phyloP scores from a whole-genome alignment of 2,888 invertebrate species.

The Habrosyne pyritoides region DNA sequence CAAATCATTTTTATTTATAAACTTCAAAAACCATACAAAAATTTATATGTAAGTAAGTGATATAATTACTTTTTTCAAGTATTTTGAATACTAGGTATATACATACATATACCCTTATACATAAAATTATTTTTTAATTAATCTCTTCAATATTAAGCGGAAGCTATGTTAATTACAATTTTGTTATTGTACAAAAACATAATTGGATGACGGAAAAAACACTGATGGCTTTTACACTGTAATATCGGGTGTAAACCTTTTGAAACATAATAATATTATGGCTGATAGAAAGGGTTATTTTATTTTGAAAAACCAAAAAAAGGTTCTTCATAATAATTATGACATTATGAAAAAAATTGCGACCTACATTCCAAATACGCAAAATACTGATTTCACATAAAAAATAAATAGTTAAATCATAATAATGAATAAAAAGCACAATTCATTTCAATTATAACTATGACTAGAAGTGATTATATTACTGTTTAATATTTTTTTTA shows the following conservation, averaged over 20 bases:
- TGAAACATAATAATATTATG: no score
- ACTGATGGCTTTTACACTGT: not conserved
- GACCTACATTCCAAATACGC: no score
- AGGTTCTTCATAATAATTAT: no score
- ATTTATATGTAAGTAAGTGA: conserved; percentile 15
- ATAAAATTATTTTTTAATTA: not conserved
- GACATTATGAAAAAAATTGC: no score
- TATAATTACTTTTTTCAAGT: conserved; percentile 22
- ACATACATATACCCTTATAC: not conserved
- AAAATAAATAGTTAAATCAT: not conserved
- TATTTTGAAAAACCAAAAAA: no score
- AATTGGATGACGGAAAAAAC: not conserved
- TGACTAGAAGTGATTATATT: conserved; percentile 19
- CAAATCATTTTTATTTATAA: conserved; percentile 39
- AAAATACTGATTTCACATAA: no score
- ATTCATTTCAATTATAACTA: conserved; percentile 14
- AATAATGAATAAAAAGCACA: not conserved
- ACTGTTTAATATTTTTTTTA: conserved; percentile 2
- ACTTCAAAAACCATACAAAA: conserved; percentile 42
- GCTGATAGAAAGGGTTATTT: no score
- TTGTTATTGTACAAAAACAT: not conserved
- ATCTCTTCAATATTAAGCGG: not conserved
- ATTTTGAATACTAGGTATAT: conserved; percentile 15
- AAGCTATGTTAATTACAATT: not conserved
- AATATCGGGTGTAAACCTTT: no score